These are phyloP conservation scores for Leptinotarsa juncta DNA, from an alignment of 2,888 invertebrate species.

Conservation along the genomic window DNA sequence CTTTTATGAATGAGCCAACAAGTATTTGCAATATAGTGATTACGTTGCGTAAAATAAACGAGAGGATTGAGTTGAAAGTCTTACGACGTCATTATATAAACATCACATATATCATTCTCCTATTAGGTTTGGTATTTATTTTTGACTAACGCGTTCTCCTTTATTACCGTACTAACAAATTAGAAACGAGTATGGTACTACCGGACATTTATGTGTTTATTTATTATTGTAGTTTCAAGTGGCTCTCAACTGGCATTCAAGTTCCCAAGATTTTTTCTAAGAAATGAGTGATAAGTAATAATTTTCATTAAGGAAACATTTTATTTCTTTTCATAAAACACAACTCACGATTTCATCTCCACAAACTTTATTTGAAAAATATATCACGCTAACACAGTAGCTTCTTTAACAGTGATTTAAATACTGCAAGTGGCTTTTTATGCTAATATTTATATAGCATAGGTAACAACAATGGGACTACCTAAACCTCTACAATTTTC, in stretches of 20 bases:
- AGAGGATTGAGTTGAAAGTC: slow-evolving; percentile 6
- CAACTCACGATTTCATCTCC: too few relatives aligned
- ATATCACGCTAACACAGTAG: too few relatives aligned
- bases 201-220: slow-evolving; percentile 1
- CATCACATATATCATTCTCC: slow-evolving; percentile 18
- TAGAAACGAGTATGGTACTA: slow-evolving; percentile 13
- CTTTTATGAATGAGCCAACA: slow-evolving; percentile 16
- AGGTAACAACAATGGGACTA: too few relatives aligned
- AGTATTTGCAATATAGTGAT: slow-evolving; percentile 1
- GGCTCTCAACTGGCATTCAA: neutral
- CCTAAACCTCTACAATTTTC: too few relatives aligned
- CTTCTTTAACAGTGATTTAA: too few relatives aligned
- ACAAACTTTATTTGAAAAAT: too few relatives aligned
- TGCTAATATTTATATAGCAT: too few relatives aligned
- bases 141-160: slow-evolving; percentile 15
- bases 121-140: slow-evolving; percentile 19
- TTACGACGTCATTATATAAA: slow-evolving; percentile 15
- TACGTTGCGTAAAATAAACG: slow-evolving; percentile 15
- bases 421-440: too few relatives aligned
- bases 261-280: neutral
- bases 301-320: neutral
- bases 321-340: too few relatives aligned
- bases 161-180: slow-evolving; percentile 13
- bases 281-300: neutral
- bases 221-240: slow-evolving; percentile 5